Conservation (phyloP, 2,797 vertebrate genomes). For the Clarias platycephalus region DNA sequence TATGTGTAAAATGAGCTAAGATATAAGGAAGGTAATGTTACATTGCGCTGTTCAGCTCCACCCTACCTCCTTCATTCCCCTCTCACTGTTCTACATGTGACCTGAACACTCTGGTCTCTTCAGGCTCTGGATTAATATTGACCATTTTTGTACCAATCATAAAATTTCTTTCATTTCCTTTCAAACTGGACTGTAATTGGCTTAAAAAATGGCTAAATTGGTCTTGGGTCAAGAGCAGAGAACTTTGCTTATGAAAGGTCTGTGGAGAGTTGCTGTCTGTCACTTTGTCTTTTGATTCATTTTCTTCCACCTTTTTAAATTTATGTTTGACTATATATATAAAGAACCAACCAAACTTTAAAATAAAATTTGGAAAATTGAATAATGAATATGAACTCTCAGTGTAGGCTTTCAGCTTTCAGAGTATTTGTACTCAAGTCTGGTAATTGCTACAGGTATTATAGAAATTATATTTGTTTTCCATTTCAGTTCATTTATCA, state of each 20-base stretch:
- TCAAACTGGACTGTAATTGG: background rate
- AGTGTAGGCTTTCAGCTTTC: background rate
- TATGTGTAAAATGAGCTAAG: constrained; percentile 83
- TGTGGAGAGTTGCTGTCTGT: constrained; percentile 78
- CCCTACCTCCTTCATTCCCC: constrained; percentile 76
- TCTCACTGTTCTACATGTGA: constrained; percentile 56
- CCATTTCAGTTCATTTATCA: background rate
- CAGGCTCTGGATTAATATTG: constrained; percentile 41
- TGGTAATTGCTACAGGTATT: background rate
- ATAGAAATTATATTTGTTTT: too few relatives aligned
- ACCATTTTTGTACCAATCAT: constrained; percentile 1
- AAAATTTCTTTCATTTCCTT: background rate
- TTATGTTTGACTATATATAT: constrained; percentile 55
- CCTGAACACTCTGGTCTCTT: constrained; percentile 42
- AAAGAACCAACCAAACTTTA: too few relatives aligned
- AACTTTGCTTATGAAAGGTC: background rate
- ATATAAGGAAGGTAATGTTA: constrained; percentile 76
- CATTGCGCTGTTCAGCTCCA: constrained; percentile 84
- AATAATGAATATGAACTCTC: background rate
- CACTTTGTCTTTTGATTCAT: constrained; percentile 70
- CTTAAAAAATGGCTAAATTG: constrained; percentile 10
- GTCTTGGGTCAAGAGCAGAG: constrained; percentile 12
- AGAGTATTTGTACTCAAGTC: background rate
- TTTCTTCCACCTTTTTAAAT: constrained; percentile 57
- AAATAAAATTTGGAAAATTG: too few relatives aligned